phyloP scores from a whole-genome alignment of 2,797 vertebrate genomes.

The Diplodus sargus region DNA sequence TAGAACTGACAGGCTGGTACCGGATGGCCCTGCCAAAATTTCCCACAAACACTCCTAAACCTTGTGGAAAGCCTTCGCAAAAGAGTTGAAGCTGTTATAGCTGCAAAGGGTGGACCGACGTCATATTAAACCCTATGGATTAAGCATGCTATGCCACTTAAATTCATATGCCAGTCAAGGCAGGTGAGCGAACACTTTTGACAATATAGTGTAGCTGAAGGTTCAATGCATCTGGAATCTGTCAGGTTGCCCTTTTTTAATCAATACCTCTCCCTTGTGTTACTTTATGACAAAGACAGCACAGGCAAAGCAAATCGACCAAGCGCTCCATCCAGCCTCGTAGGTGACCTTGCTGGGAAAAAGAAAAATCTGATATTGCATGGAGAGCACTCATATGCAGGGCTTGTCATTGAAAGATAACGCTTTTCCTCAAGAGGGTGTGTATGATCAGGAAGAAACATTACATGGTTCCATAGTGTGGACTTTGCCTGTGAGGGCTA shows the following conservation, averaged over 20 bases:
- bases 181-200: too few species aligned
- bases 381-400: background rate
- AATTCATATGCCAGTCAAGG: too few species aligned
- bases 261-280: constrained; percentile 25
- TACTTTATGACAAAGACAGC: constrained; percentile 10
- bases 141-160: too few species aligned
- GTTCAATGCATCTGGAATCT: constrained; percentile 16
- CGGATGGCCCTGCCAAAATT: too few species aligned
- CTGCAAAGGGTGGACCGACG: too few species aligned
- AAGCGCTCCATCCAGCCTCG: constrained; percentile 3
- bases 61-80: too few species aligned
- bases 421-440: constrained; percentile 12
- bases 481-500: constrained; percentile 34
- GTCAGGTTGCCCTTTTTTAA: constrained; percentile 13
- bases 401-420: constrained; percentile 35
- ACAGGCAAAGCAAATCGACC: constrained; percentile 46
- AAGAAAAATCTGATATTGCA: constrained; percentile 18
- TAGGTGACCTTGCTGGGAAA: background rate
- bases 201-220: background rate
- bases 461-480: background rate
- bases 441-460: constrained; percentile 27
- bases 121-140: too few species aligned
- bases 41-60: too few species aligned
- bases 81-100: too few species aligned
- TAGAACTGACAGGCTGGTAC: too few species aligned